These are phyloP conservation scores for Nephila pilipes DNA, from an alignment of 1,140 invertebrate species.

Conservation along the genomic window DNA sequence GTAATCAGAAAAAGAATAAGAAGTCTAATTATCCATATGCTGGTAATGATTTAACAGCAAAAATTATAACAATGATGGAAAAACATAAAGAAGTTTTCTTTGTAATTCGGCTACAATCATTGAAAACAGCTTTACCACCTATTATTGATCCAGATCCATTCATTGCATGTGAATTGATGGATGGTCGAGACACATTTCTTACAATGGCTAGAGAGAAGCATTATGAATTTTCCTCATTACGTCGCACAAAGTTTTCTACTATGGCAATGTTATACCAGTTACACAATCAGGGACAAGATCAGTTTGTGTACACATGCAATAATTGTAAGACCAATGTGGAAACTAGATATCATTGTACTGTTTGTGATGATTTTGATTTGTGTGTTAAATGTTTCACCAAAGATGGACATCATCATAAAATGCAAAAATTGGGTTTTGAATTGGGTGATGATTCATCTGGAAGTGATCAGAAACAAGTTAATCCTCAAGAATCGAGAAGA, in stretches of 20 bases:
- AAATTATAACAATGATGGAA: slow-evolving; percentile 99
- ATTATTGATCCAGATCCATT: slow-evolving; percentile 97
- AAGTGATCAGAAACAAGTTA: slow-evolving; percentile 87
- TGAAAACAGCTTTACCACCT: slow-evolving; percentile 94
- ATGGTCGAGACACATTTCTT: slow-evolving; percentile 98
- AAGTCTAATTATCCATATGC: slow-evolving; percentile 96
- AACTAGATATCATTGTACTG: slow-evolving; percentile 97
- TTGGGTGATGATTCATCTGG: slow-evolving; percentile 95
- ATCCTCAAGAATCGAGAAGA: slow-evolving; percentile 91
- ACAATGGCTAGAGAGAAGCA: slow-evolving; percentile 98
- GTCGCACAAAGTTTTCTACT: slow-evolving; percentile 97
- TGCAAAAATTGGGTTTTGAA: slow-evolving; percentile 98
- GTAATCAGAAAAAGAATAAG: slow-evolving; percentile 96
- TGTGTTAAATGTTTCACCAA: slow-evolving; percentile 97
- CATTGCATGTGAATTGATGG: slow-evolving; percentile 98
- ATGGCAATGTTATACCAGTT: slow-evolving; percentile 99
- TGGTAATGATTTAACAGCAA: slow-evolving; percentile 96
- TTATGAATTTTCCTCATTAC: slow-evolving; percentile 98
- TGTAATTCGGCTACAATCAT: slow-evolving; percentile 96
- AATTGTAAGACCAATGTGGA: slow-evolving; percentile 97
- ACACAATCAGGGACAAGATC: slow-evolving; percentile 98
- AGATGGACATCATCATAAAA: slow-evolving; percentile 96
- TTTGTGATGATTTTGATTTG: slow-evolving; percentile 99
- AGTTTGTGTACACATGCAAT: slow-evolving; percentile 99
- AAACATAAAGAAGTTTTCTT: slow-evolving; percentile 99